Evolutionary conservation across 2,113 vertebrate species (phyloP), one percentile per base, ranked within the genome.

Genomic region (Hippocampus zosterae): DNA sequence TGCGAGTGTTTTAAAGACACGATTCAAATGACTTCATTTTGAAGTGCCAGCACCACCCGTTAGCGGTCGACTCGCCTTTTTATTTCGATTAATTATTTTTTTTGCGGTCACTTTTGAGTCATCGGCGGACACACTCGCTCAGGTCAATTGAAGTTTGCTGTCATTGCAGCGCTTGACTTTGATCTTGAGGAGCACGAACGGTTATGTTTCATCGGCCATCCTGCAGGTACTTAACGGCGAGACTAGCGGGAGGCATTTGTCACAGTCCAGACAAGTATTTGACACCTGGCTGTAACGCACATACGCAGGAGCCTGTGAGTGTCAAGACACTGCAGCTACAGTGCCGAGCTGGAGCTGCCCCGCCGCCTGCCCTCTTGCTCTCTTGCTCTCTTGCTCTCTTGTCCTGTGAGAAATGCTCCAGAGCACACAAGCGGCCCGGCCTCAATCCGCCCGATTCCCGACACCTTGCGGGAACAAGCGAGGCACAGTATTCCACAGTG

Each of bases 201-300:
- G 74, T 78, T 85, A 53, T 81, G 81, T 83, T 79, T 82, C 74
- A 76, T 81, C 73, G 69, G 72, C 68, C 65, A 72, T 80, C 79
- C 81, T 80, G 77, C 75, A 85, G 81, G 79, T 87, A 74, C 76
- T 80, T 78, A 77, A 77, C 75, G 71, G 66, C 48, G 75, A 79
- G 85, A 80, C 79, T 74, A 79, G 79, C 73, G 76, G 76, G 75
- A 85, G 89, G 84, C 69, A 92, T 92, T 91, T 90, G 84, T 85
- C 90, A 89, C 90, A 68, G 79, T 71, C 81, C 79, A 85, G 88
- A 88, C 81, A 90, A 91, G 87, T 88, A 91, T 91, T 91, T 92
- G 88, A 91, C 91, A 88, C 85, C 42, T 56, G 76, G 64, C 82
- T 89, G 91, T 65, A 87, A 91, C 78, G 75, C 75, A 69, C 77